Evolutionary conservation across 2,113 vertebrate genomes (phyloP).

Genomic region (Sinocyclocheilus maitianheensis): DNA sequence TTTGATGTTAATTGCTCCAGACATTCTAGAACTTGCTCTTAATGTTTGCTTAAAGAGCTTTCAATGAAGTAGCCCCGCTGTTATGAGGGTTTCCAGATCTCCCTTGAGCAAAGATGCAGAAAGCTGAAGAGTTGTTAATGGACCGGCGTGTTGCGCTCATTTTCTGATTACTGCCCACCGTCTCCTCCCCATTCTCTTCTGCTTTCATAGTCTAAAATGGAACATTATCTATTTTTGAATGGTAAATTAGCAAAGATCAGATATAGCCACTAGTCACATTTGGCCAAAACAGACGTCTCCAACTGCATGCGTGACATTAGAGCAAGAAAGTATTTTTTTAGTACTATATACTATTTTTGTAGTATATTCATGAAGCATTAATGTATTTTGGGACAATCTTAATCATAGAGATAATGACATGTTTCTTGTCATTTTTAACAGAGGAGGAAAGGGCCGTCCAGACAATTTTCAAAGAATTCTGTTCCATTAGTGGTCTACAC

Average conservation of each 20-base stretch:
- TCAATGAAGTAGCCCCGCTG: not conserved
- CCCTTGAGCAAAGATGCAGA: slow-evolving; percentile 24
- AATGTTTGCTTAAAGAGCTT: slow-evolving; percentile 33
- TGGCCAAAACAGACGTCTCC: slow-evolving; percentile 40
- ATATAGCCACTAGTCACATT: slow-evolving; percentile 42
- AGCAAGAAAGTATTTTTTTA: not conserved
- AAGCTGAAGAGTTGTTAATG: slow-evolving; percentile 47
- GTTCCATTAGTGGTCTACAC: not conserved
- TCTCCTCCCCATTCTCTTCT: slow-evolving; percentile 35
- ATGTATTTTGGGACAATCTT: slow-evolving; percentile 36
- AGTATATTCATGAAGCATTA: not conserved
- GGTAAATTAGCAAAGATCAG: slow-evolving; percentile 52
- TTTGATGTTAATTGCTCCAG: slow-evolving; percentile 9
- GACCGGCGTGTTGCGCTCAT: slow-evolving; percentile 44
- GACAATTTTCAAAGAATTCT: not conserved
- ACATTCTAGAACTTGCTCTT: slow-evolving; percentile 22
- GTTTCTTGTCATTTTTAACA: slow-evolving; percentile 26
- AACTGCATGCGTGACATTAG: slow-evolving; percentile 34
- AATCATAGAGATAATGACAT: slow-evolving; percentile 36
- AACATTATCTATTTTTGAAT: slow-evolving; percentile 56
- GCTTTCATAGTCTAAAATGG: slow-evolving; percentile 52
- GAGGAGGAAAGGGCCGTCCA: not conserved
- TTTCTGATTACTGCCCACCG: slow-evolving; percentile 52
- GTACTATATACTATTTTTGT: too few relatives aligned
- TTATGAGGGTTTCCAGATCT: slow-evolving; percentile 4